Percentiles rank a stretch among this genome's conserved stretches.
Evolutionary conservation across 2,113 vertebrate genomes (phyloP).

Genomic region (Phrynocephalus versicolor): DNA sequence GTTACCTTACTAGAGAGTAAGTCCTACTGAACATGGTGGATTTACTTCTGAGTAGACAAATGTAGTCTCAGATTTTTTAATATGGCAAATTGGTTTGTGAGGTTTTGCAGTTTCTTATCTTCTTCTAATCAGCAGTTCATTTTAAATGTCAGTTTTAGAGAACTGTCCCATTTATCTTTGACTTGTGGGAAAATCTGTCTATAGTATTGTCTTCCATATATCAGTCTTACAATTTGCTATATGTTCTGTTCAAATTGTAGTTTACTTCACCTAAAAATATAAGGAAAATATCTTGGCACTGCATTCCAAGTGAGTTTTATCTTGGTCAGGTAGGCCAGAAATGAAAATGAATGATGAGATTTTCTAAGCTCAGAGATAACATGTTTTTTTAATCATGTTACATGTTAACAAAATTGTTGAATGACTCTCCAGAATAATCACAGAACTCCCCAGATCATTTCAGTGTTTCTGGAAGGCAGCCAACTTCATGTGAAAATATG

Average conservation of each 20-base stretch:
- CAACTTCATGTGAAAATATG: neutral
- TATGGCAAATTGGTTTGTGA: neutral
- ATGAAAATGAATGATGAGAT: neutral
- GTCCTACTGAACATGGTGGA: neutral
- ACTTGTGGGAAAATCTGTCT: too few relatives aligned
- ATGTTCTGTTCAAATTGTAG: neutral
- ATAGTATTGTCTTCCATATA: fast-evolving
- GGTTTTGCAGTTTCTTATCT: neutral
- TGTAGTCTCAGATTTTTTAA: neutral
- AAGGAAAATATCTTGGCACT: neutral
- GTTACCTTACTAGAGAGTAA: neutral
- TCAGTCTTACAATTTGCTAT: neutral
- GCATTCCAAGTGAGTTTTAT: neutral
- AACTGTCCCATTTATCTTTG: neutral
- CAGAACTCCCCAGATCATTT: neutral
- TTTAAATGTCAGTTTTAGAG: neutral
- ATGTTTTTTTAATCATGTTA: too few relatives aligned
- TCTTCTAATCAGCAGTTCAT: too few relatives aligned
- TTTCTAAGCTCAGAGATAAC: too few relatives aligned
- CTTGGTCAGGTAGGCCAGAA: neutral
- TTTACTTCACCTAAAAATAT: neutral
- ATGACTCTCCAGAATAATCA: neutral
- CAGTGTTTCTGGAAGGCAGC: slow-evolving; percentile 4
- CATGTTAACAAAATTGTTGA: neutral
- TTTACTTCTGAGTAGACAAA: neutral